phyloP scores from a whole-genome alignment of 2,797 vertebrate species.

The Allobates femoralis region DNA sequence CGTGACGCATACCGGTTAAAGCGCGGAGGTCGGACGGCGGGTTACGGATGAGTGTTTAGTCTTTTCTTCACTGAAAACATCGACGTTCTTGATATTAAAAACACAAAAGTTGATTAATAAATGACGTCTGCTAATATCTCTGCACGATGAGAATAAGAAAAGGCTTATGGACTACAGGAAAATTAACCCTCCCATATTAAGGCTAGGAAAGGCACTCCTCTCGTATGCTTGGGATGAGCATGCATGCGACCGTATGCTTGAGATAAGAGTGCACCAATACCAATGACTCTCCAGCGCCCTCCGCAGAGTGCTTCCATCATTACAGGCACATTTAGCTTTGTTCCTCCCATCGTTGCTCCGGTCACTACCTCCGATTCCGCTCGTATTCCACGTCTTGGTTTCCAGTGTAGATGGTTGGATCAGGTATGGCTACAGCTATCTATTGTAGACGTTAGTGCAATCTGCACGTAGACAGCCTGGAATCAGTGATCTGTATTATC shows the following conservation, averaged over 20 bases:
- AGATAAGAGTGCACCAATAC: conserved; percentile 71
- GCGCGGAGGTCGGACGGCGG: conserved; percentile 80
- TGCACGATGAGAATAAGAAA: conserved; percentile 70
- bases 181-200: conserved; percentile 78
- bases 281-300: conserved; percentile 71
- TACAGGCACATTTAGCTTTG: conserved; percentile 82
- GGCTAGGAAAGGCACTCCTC: conserved; percentile 79
- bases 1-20: conserved; percentile 68
- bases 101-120: conserved; percentile 76
- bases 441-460: conserved; percentile 74
- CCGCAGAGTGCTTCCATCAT: conserved; percentile 76
- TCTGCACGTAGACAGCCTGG: conserved; percentile 75
- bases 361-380: conserved; percentile 69
- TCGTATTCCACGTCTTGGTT: conserved; percentile 65
- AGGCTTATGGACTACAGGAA: conserved; percentile 74
- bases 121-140: conserved; percentile 77
- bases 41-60: conserved; percentile 72
- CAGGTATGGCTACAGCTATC: conserved; percentile 67
- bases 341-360: conserved; percentile 70
- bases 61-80: conserved; percentile 74
- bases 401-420: conserved; percentile 70
- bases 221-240: conserved; percentile 75
- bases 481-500: conserved; percentile 66
- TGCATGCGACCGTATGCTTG: conserved; percentile 69
- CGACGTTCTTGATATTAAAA: conserved; percentile 77